Conservation (phyloP, 2,888 invertebrate species). For the Drosophila anomalipes region DNA sequence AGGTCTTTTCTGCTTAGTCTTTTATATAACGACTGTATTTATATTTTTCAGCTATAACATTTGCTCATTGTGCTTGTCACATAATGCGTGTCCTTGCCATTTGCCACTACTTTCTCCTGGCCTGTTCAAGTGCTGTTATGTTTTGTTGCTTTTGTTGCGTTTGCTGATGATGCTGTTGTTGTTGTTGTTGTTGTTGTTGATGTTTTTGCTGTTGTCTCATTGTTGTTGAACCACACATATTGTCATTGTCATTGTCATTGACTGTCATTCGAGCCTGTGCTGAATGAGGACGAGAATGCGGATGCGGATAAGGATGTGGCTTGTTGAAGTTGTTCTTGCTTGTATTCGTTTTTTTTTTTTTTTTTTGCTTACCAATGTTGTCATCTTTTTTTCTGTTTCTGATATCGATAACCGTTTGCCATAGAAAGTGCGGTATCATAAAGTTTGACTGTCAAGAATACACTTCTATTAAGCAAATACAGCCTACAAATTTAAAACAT, state of each 20-base stretch:
- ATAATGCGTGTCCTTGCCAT: constrained; percentile 61
- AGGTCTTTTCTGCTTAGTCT: constrained; percentile 1
- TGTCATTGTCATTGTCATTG: constrained; percentile 60
- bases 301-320: constrained; percentile 43
- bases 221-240: constrained; percentile 48
- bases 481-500: neutral
- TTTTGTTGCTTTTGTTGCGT: constrained; percentile 9
- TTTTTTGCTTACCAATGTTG: constrained; percentile 28
- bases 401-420: constrained; percentile 29
- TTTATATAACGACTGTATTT: constrained; percentile 42
- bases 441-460: neutral
- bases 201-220: constrained; percentile 15
- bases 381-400: constrained; percentile 26
- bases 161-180: neutral
- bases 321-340: constrained; percentile 44
- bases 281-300: constrained; percentile 34
- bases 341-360: constrained; percentile 4
- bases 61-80: constrained; percentile 51
- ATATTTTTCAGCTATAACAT: constrained; percentile 31
- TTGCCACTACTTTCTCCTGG: constrained; percentile 38
- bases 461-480: neutral
- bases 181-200: neutral
- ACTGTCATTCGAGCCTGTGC: constrained; percentile 42
- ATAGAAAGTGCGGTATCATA: neutral
- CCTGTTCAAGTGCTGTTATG: neutral